Evolutionary conservation across 2,888 invertebrate genomes (phyloP).

Genomic region (Epistrophe grossulariae): DNA sequence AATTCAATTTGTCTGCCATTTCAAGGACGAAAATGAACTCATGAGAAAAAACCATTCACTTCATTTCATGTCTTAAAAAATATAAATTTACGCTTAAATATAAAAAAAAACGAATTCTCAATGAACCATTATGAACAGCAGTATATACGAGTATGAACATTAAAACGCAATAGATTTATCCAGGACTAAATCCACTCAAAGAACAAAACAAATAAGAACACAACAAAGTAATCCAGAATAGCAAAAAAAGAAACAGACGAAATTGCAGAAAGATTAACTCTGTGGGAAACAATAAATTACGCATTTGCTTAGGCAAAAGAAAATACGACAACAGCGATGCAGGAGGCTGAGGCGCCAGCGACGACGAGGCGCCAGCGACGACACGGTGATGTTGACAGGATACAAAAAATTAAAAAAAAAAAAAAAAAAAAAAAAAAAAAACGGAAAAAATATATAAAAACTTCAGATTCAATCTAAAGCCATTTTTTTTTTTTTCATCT

Average conservation of each 20-base stretch:
- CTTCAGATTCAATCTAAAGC: slow-evolving; percentile 48
- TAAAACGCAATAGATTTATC: slow-evolving; percentile 66
- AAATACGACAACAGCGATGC: neutral
- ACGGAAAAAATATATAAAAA: slow-evolving; percentile 24
- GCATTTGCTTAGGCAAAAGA: slow-evolving; percentile 60
- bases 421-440: slow-evolving; percentile 20
- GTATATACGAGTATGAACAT: slow-evolving; percentile 54
- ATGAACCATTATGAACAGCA: slow-evolving; percentile 12
- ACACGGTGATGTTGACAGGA: slow-evolving; percentile 3
- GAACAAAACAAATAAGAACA: slow-evolving; percentile 19
- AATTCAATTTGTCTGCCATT: slow-evolving; percentile 5
- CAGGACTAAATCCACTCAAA: slow-evolving; percentile 19
- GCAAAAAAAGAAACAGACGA: slow-evolving; percentile 3
- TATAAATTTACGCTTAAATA: too few relatives aligned
- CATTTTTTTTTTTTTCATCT: neutral
- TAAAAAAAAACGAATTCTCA: neutral
- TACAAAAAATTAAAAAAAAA: slow-evolving; percentile 4
- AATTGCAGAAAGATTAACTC: slow-evolving; percentile 62
- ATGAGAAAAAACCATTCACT: neutral
- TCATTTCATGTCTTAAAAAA: slow-evolving; percentile 6
- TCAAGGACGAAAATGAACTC: neutral
- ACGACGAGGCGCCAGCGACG: too few relatives aligned
- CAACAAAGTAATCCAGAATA: neutral
- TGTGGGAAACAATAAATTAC: slow-evolving; percentile 66
- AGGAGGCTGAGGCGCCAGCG: neutral